These are phyloP conservation scores for Heliconius hermathena DNA, from an alignment of 1,140 invertebrate genomes.

Conservation along the genomic window DNA sequence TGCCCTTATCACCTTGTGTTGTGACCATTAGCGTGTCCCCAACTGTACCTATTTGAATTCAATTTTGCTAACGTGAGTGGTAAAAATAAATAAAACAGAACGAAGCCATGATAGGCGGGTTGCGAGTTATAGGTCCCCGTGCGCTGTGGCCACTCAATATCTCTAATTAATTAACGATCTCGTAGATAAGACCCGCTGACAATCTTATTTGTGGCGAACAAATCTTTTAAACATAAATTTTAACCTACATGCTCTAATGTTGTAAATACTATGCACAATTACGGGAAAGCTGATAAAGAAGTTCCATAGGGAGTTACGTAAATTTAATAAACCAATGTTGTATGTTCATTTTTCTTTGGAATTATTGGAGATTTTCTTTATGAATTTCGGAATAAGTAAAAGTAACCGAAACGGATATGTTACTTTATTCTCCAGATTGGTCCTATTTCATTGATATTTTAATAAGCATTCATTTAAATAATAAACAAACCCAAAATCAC, in stretches of 20 bases:
- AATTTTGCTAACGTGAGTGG: constrained; percentile 80
- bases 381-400: no score
- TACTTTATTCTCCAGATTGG: no score
- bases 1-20: constrained; percentile 26
- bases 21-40: constrained; percentile 27
- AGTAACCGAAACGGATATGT: no score
- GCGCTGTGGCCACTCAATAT: constrained; percentile 75
- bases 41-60: constrained; percentile 65
- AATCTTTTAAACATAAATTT: constrained; percentile 81
- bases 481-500: no score
- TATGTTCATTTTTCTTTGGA: background rate
- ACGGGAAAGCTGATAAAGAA: constrained; percentile 57
- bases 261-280: constrained; percentile 73
- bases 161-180: constrained; percentile 82
- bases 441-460: no score
- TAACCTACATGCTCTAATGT: constrained; percentile 74
- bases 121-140: constrained; percentile 79
- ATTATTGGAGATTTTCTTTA: no score
- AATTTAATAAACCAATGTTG: background rate
- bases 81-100: constrained; percentile 78
- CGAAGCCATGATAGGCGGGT: constrained; percentile 78
- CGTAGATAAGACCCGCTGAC: constrained; percentile 78
- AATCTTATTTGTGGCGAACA: constrained; percentile 81
- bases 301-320: background rate
- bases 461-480: no score